Conservation (phyloP, 2,113 vertebrate species). For the Sigmodon hispidus region DNA sequence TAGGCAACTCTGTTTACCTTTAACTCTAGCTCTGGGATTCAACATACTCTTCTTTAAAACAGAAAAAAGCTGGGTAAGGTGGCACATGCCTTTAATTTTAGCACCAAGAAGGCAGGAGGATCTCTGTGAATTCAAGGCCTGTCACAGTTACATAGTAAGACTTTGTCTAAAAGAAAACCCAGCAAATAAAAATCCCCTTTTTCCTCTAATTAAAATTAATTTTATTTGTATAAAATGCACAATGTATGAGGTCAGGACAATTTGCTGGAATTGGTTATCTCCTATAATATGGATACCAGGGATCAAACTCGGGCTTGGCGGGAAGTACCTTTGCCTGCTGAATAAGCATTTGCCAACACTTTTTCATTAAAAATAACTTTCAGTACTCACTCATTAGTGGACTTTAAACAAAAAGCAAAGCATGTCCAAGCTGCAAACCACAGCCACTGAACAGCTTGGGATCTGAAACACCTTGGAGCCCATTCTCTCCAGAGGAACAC, state of each 20-base stretch:
- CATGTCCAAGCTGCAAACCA: too few species aligned
- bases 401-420: too few species aligned
- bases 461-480: too few species aligned
- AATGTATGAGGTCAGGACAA: neutral
- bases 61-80: neutral
- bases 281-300: neutral
- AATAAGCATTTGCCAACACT: neutral
- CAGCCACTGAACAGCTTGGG: too few species aligned
- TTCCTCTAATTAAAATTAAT: neutral
- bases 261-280: neutral
- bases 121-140: neutral
- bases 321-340: neutral
- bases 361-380: neutral
- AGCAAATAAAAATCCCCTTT: neutral
- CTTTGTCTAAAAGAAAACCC: neutral
- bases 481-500: too few species aligned
- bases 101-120: neutral
- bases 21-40: neutral
- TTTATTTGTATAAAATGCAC: neutral
- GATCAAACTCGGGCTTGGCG: neutral
- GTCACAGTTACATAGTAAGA: neutral
- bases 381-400: too few species aligned
- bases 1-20: neutral
- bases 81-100: neutral
- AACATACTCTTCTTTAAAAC: neutral